A percentile compares a stretch with the other conserved stretches of the same genome.
phyloP scores from a whole-genome alignment of 2,113 vertebrate genomes.

The Anguilla japonica region DNA sequence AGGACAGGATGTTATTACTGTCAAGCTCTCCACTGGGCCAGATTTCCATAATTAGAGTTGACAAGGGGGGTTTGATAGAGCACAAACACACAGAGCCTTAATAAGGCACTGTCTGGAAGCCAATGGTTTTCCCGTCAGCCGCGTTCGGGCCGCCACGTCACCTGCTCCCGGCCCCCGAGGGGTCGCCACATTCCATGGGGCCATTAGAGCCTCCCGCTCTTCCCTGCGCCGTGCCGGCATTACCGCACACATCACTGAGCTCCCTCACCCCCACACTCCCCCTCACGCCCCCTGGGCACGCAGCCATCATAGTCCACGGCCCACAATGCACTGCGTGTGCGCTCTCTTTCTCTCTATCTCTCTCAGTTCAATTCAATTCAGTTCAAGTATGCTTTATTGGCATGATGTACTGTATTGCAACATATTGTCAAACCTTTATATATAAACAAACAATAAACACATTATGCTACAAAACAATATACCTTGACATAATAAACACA shows the following conservation, averaged over 20 bases:
- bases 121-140: not conserved
- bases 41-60: not conserved
- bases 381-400: no score
- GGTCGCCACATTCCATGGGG: no score
- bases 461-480: no score
- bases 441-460: no score
- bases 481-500: not conserved
- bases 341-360: not conserved
- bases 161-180: not conserved
- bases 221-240: not conserved
- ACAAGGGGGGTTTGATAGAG: not conserved
- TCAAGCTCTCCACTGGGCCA: not conserved
- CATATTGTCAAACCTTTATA: no score
- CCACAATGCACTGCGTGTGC: not conserved
- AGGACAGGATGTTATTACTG: not conserved
- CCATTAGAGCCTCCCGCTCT: not conserved
- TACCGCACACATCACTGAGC: not conserved
- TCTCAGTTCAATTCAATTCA: no score
- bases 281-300: not conserved
- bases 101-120: not conserved
- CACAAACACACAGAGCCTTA: not conserved
- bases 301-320: not conserved
- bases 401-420: no score
- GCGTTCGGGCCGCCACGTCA: not conserved
- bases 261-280: not conserved